Evolutionary conservation across 64 coral and sea anemone species (phyloP), one percentile per base, ranked within the genome.

Genomic region (Stichodactyla mertensii): DNA sequence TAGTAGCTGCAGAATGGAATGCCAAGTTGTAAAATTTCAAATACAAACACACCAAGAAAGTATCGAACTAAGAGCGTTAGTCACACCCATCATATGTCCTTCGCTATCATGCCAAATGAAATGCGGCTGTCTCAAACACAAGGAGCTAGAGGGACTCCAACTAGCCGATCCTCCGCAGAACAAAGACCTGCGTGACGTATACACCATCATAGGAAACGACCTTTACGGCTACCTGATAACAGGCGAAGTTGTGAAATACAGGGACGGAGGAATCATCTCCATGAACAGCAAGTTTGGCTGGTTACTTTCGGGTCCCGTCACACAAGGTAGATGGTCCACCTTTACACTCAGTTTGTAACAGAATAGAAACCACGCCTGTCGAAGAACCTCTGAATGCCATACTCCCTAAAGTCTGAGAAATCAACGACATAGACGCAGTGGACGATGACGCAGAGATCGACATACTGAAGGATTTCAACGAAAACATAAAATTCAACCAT

Each of bases 191-290:
- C 87, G 22, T 64, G 22, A 51, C 20, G 69, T 83, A 61, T 79
- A 89, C 57, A 89, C 83, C 22, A 14, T 89, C 14, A 89, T 89
- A 19, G 82, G 83, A 90, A 90, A 90, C 69, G 89, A 90, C 79
- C 77, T 60, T 59, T 90, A 90, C 83, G 89, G 89, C 85, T 83
- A 79, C n/a, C 82, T 90, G 67, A 51, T 90, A 18, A 90, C 89
- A 77, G 89, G 89, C 54, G 74, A 86, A 16, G 78, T 91, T 55
- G 86, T 85, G 20, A 91, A 91, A 80, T 83, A 77, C 71, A 24
- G 59, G 55, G 83, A 88, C 53, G 66, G 84, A 71, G 90, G 85
- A 61, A 64, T 92, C 26, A 86, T 91, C 16, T 84, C 89, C 36
- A 86, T 86, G 24, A 84, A 84, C 81, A 84, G 80, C 80, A 89